These are phyloP conservation scores for Morbakka virulenta DNA, from an alignment of 30 jellyfish, hydroid and myxozoan species.

Conservation along the genomic window DNA sequence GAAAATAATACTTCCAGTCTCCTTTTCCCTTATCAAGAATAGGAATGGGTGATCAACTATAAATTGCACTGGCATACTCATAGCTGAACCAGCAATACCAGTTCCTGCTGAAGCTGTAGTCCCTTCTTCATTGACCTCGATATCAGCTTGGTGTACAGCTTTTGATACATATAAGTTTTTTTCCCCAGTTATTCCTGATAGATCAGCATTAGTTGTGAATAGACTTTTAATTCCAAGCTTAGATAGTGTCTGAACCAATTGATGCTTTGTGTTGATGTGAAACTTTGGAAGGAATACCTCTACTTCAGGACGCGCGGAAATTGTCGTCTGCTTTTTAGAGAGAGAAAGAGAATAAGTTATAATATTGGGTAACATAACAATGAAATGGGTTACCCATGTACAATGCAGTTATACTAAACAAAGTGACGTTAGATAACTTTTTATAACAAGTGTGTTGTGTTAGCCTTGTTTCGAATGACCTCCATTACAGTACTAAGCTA, in stretches of 20 bases:
- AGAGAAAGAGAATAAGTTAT: too few relatives aligned
- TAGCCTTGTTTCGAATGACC: too few relatives aligned
- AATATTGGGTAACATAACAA: too few relatives aligned
- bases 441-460: too few relatives aligned
- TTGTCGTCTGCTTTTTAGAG: too few relatives aligned
- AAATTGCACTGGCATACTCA: constrained; percentile 62
- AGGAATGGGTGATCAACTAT: constrained; percentile 61
- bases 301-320: too few relatives aligned
- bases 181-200: constrained; percentile 59
- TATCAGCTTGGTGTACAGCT: constrained; percentile 65
- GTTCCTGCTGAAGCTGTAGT: constrained; percentile 87
- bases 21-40: constrained; percentile 16
- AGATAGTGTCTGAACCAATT: constrained; percentile 24
- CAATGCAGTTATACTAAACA: too few relatives aligned
- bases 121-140: constrained; percentile 82
- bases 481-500: too few relatives aligned
- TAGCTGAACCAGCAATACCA: constrained; percentile 52
- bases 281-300: constrained; percentile 75
- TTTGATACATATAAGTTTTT: constrained; percentile 55
- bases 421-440: too few relatives aligned
- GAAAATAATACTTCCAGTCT: constrained; percentile 48
- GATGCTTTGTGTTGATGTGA: constrained; percentile 17
- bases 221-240: constrained; percentile 34
- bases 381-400: too few relatives aligned
- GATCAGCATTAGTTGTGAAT: constrained; percentile 58